A percentile compares a stretch with the other conserved stretches of the same genome.
These are phyloP conservation scores for Gracilinanus agilis DNA, from an alignment of 2,113 vertebrate species.

Conservation along the genomic window DNA sequence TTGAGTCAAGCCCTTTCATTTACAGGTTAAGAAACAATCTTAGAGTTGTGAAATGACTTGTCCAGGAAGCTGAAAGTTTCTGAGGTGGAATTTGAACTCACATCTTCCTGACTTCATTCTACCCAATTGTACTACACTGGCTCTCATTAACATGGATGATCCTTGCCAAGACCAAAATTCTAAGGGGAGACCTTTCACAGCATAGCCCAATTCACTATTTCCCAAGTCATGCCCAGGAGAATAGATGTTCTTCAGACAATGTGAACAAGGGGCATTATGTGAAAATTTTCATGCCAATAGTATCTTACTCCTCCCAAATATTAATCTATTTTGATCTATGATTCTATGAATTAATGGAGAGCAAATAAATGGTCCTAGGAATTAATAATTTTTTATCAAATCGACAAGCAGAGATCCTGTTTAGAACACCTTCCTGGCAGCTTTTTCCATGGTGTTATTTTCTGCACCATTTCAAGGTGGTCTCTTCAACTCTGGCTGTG, in stretches of 20 bases:
- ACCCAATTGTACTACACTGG: too few relatives aligned
- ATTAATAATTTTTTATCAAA: background rate
- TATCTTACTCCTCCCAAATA: background rate
- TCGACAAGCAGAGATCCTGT: background rate
- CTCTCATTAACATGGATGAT: background rate
- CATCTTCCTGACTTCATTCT: background rate
- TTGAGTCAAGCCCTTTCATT: background rate
- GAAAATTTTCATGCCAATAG: background rate
- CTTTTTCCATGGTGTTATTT: background rate
- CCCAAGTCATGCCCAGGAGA: background rate
- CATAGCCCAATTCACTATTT: background rate
- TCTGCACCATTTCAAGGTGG: constrained; percentile 18
- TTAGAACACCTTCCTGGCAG: background rate
- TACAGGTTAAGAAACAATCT: too few relatives aligned
- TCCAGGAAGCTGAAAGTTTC: too few relatives aligned
- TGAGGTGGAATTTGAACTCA: background rate
- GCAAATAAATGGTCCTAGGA: background rate
- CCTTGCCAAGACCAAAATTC: background rate
- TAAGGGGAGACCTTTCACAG: background rate
- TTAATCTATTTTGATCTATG: background rate
- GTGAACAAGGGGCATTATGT: background rate
- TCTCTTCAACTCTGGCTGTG: background rate
- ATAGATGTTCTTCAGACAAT: background rate
- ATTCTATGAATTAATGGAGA: background rate
- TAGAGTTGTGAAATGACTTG: too few relatives aligned